phyloP scores from a whole-genome alignment of 2,888 invertebrate genomes.

The Acleris holmiana region DNA sequence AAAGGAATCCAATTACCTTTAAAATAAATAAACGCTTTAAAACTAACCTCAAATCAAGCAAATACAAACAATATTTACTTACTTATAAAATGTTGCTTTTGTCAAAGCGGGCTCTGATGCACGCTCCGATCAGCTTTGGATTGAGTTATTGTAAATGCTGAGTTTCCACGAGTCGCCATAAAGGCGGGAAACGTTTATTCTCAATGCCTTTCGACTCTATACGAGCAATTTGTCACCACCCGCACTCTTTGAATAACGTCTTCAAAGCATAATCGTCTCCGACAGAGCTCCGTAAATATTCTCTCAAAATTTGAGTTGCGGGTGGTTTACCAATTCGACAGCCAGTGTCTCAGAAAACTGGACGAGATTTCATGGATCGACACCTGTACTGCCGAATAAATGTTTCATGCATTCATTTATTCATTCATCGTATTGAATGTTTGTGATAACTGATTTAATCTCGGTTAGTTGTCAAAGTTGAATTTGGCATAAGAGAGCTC shows the following conservation, averaged over 20 bases:
- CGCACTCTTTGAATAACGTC: slow-evolving; percentile 40
- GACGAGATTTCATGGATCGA: background rate
- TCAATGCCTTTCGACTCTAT: slow-evolving; percentile 51
- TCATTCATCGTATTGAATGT: no score
- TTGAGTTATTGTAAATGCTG: slow-evolving; percentile 30
- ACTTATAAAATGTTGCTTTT: background rate
- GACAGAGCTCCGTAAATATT: slow-evolving; percentile 41
- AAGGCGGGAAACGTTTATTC: slow-evolving; percentile 54
- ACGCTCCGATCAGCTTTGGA: slow-evolving; percentile 6
- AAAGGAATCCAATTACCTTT: no score
- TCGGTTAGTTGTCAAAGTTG: no score
- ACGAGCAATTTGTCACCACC: slow-evolving; percentile 52
- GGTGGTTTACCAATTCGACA: slow-evolving; percentile 19
- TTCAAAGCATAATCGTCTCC: slow-evolving; percentile 42
- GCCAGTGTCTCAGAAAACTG: background rate
- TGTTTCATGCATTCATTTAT: no score
- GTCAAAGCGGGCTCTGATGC: background rate
- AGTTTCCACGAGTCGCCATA: slow-evolving; percentile 42
- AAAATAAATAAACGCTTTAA: no score
- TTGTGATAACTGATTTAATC: no score
- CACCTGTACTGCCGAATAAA: no score
- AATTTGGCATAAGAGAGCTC: no score
- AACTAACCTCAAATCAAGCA: no score
- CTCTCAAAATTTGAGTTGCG: slow-evolving; percentile 36
- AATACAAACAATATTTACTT: no score